These are phyloP conservation scores for Sisyra nigra DNA, from an alignment of 2,888 invertebrate species.

Conservation along the genomic window DNA sequence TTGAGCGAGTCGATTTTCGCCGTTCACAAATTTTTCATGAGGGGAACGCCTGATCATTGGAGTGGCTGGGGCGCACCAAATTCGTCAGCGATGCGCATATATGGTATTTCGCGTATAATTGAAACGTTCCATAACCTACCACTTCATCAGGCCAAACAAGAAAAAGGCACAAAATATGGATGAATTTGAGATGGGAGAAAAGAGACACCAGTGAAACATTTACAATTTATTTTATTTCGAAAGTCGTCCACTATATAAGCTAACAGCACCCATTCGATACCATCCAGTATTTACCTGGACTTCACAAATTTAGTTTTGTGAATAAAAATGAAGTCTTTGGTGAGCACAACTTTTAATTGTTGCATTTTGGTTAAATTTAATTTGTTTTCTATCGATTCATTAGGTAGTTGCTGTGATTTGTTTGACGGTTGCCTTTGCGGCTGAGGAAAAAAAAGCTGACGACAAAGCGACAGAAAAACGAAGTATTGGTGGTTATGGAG, in stretches of 20 bases:
- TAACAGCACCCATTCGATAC: background rate
- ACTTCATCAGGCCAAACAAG: background rate
- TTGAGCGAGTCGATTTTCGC: no score
- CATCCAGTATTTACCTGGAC: conserved; percentile 8
- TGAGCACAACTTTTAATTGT: background rate
- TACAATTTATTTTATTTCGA: no score
- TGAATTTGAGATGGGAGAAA: no score
- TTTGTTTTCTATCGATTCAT: conserved; percentile 19
- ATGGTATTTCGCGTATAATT: no score
- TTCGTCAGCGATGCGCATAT: no score
- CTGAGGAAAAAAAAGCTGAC: conserved; percentile 37
- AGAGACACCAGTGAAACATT: no score
- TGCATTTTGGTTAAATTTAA: background rate
- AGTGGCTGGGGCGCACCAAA: no score
- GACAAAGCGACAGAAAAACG: conserved; percentile 24
- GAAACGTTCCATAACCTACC: no score
- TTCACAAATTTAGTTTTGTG: background rate
- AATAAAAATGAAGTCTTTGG: conserved; percentile 7
- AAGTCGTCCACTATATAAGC: background rate
- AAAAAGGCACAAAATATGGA: background rate
- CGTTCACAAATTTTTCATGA: no score
- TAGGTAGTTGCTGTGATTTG: conserved; percentile 14
- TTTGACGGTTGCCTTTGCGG: conserved; percentile 26
- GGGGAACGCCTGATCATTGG: no score
- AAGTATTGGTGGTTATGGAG: conserved; percentile 24